Conservation (phyloP, 2,797 vertebrate species). For the Poecilia wingei region DNA sequence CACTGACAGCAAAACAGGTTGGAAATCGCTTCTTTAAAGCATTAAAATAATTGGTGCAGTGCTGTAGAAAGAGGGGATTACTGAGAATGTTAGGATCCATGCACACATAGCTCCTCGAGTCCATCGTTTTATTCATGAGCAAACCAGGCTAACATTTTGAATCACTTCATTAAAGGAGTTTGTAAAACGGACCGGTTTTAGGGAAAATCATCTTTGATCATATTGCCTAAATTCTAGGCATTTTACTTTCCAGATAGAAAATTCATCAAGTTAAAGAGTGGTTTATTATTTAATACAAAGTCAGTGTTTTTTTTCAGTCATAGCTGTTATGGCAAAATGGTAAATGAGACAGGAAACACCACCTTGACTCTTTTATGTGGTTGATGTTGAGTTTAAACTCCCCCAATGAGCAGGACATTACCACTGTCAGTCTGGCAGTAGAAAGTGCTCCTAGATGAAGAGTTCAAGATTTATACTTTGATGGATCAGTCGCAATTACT, state of each 20-base stretch:
- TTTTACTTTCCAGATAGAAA: background rate
- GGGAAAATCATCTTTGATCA: background rate
- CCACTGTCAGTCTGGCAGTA: background rate
- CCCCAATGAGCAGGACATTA: background rate
- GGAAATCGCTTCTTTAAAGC: background rate
- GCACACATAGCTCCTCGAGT: background rate
- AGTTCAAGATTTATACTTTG: background rate
- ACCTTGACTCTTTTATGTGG: background rate
- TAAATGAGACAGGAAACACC: background rate
- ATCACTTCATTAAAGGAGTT: background rate
- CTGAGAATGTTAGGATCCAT: background rate
- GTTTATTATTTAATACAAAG: background rate
- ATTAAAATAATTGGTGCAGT: slow-evolving; percentile 1
- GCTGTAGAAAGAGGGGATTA: background rate
- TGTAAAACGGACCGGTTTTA: background rate
- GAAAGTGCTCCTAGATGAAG: background rate
- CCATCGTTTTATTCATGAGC: background rate
- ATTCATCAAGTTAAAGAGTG: background rate
- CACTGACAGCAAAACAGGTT: background rate
- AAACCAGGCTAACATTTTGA: background rate
- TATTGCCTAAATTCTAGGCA: background rate
- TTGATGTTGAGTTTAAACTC: background rate
- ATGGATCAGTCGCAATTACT: background rate
- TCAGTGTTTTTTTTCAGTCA: background rate
- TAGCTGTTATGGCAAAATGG: background rate